Conservation (phyloP, 2,797 vertebrate genomes). For the Karalla daura region DNA sequence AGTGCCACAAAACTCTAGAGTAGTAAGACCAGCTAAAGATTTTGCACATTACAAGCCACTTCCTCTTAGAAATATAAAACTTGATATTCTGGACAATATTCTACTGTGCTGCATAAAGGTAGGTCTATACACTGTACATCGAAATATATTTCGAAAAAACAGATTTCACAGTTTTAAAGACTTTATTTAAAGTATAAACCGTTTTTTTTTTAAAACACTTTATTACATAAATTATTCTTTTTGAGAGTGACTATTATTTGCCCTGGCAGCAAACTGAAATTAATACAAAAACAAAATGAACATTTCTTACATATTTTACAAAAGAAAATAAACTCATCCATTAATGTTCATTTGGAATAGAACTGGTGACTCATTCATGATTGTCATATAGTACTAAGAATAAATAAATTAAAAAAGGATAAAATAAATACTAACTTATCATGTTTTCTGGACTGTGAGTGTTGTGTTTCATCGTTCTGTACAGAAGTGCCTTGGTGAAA, state of each 20-base stretch:
- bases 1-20: slow-evolving; percentile 89
- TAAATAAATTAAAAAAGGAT: slow-evolving; percentile 81
- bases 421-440: slow-evolving; percentile 84
- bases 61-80: slow-evolving; percentile 92
- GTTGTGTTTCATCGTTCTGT: slow-evolving; percentile 86
- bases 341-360: slow-evolving; percentile 93
- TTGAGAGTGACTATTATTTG: slow-evolving; percentile 99
- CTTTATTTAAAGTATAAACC: slow-evolving; percentile 99
- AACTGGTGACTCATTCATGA: slow-evolving; percentile 98
- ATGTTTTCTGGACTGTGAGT: slow-evolving; percentile 80
- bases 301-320: slow-evolving; percentile 99
- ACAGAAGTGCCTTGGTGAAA: slow-evolving; percentile 99
- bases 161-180: slow-evolving; percentile 99
- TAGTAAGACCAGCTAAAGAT: slow-evolving; percentile 90
- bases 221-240: slow-evolving; percentile 99
- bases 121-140: slow-evolving; percentile 91
- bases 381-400: slow-evolving; percentile 98
- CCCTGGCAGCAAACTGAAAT: slow-evolving; percentile 97
- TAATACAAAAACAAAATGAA: slow-evolving; percentile 98
- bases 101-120: slow-evolving; percentile 92
- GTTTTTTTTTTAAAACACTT: slow-evolving; percentile 96
- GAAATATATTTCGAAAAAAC: slow-evolving; percentile 90
- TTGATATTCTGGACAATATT: slow-evolving; percentile 90
- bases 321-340: slow-evolving; percentile 92
- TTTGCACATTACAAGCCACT: slow-evolving; percentile 90